Conservation (phyloP, 2,113 vertebrate genomes). For the Hucho hucho region DNA sequence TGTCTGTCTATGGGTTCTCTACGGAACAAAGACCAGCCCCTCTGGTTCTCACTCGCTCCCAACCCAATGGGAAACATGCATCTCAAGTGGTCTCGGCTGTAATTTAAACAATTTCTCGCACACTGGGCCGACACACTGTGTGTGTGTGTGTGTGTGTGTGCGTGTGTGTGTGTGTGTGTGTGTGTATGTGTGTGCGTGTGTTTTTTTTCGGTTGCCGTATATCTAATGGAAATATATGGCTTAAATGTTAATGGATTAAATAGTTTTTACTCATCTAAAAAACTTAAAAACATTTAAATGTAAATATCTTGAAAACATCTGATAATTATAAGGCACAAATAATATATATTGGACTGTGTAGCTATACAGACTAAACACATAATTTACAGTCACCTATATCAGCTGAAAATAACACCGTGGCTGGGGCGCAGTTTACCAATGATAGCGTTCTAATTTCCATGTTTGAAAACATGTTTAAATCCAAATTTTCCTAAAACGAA, state of each 20-base stretch:
- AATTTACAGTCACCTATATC: background rate
- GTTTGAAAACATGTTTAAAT: too few relatives aligned
- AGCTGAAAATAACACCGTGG: background rate
- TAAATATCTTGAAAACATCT: background rate
- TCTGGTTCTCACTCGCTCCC: conserved; percentile 47
- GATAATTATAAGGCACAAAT: background rate
- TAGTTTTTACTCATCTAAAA: background rate
- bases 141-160: conserved; percentile 20
- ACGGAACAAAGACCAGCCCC: conserved; percentile 43
- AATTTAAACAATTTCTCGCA: conserved; percentile 40
- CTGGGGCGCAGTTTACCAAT: background rate
- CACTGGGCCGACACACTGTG: background rate
- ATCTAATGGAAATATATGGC: background rate
- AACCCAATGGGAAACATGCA: conserved; percentile 64
- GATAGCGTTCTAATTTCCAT: background rate
- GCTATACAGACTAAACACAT: background rate
- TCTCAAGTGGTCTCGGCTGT: conserved; percentile 60
- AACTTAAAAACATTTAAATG: background rate
- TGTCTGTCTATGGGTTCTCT: background rate
- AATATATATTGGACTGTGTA: conserved; percentile 10
- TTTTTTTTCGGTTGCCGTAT: conserved; percentile 34
- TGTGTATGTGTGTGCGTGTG: conserved; percentile 26
- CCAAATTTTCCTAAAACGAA: background rate
- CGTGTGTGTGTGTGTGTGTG: conserved; percentile 14
- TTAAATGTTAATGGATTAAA: background rate